Evolutionary conservation across 2,113 vertebrate species (phyloP), one percentile per base, ranked within the genome.

Genomic region (Saguinus imperator): DNA sequence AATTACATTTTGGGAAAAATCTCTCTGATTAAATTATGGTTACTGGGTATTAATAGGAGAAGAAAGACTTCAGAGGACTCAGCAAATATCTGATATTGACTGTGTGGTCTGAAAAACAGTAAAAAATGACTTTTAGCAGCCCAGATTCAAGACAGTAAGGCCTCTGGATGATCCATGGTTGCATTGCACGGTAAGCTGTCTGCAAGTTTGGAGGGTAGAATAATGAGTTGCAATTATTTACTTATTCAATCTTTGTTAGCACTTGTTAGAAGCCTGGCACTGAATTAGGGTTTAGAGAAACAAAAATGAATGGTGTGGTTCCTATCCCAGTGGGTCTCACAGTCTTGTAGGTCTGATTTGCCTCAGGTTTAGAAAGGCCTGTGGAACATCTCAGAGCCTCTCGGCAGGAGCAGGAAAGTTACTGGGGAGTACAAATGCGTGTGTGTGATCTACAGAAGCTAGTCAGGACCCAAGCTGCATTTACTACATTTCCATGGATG

Each of bases 401-500:
- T 40, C 6, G 0, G 17, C 37, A 73, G 25, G 61, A 27, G 14
- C 37, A 73, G 73, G 82, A 10, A 50, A 23, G 32, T 14, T 64
- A 27, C 0, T 20, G 9, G 6, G 58, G 5, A 21, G 50, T 4
- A 18, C 27, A 68, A 1, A 0, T 29, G 10, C 8, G 16, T 1
- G 11, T 6, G 45, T 73, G 58, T 57, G 27, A 43, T 23, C 79
- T 86, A 20, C 23, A 89, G 58, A 25, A 48, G 50, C 9, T 16
- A 43, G 45, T 70, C 3, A 4, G 82, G 55, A 66, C 57, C 37
- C 32, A 32, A 14, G 7, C 9, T 35, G 17, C 10, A n/a, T 86
- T 92, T 16, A 17, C 1, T 43, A 0, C 32, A 48, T 90, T 86
- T 86, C 55, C 48, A 14, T 23, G 12, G 20, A 70, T 20, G 8